Evolutionary conservation across 2,113 vertebrate species (phyloP).

Genomic region (Urocolius indicus): DNA sequence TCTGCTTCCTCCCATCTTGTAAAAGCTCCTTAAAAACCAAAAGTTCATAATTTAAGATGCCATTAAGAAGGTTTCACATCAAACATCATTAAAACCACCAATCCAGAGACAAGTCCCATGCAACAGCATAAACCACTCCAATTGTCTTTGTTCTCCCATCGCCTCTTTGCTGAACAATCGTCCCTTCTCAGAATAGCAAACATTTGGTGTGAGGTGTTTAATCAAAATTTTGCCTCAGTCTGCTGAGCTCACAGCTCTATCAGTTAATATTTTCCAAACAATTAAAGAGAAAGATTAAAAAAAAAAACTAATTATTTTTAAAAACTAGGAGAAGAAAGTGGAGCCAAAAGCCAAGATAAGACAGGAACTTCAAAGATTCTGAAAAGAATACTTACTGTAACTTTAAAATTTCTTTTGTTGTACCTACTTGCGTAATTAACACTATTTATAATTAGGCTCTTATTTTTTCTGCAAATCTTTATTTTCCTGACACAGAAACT

Average conservation of each 20-base stretch:
- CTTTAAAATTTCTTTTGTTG: not conserved
- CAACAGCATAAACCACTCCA: not conserved
- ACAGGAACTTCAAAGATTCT: conserved; percentile 20
- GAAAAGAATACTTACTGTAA: not conserved
- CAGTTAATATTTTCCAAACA: not conserved
- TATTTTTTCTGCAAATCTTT: not conserved
- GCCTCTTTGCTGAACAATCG: not conserved
- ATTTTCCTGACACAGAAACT: not conserved
- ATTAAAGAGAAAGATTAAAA: conserved; percentile 24
- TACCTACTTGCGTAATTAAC: not conserved
- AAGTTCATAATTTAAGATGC: not conserved
- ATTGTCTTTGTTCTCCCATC: fast-evolving
- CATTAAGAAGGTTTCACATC: not conserved
- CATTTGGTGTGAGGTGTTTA: not conserved
- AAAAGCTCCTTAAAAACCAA: not conserved
- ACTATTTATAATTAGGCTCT: not conserved
- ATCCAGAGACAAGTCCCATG: not conserved
- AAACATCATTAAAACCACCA: not conserved
- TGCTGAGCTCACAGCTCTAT: not conserved
- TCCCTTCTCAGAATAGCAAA: not conserved
- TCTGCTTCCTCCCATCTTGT: not conserved
- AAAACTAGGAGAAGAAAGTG: not conserved
- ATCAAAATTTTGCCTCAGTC: not conserved
- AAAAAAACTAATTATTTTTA: conserved; percentile 17
- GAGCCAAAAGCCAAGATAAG: not conserved